A percentile compares a stretch with the other conserved stretches of the same genome.
phyloP scores from a whole-genome alignment of 2,888 invertebrate species.

The Drosophila diplacantha region DNA sequence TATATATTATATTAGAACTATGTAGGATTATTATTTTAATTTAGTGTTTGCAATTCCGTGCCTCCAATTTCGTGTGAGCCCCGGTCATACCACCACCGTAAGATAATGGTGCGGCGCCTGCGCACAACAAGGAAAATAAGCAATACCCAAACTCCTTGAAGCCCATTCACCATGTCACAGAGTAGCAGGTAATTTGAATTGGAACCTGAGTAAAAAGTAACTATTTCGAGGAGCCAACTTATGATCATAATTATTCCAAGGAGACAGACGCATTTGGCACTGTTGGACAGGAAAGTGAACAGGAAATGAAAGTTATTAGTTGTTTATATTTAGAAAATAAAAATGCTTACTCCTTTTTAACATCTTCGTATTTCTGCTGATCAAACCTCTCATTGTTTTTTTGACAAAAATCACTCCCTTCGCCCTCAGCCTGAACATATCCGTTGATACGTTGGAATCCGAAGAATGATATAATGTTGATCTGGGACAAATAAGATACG shows the following conservation, averaged over 20 bases:
- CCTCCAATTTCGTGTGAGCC: conserved; percentile 73
- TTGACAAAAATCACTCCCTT: conserved; percentile 30
- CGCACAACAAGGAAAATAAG: conserved; percentile 81
- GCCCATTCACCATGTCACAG: conserved; percentile 84
- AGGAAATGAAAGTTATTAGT: background rate
- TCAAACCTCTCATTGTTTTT: conserved; percentile 42
- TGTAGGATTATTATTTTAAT: conserved; percentile 45
- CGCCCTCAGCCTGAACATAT: conserved; percentile 39
- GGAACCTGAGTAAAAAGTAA: conserved; percentile 79
- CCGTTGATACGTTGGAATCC: conserved; percentile 73
- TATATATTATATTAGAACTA: conserved; percentile 9
- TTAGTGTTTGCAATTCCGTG: conserved; percentile 57
- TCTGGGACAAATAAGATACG: conserved; percentile 21
- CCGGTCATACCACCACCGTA: conserved; percentile 77
- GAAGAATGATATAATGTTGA: conserved; percentile 72
- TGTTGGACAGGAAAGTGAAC: conserved; percentile 30
- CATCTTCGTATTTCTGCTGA: conserved; percentile 70
- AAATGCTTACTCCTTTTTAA: conserved; percentile 73
- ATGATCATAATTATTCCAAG: conserved; percentile 84
- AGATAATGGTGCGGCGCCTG: conserved; percentile 72
- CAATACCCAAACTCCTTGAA: conserved; percentile 84
- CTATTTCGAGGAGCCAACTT: conserved; percentile 85
- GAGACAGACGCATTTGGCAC: conserved; percentile 77
- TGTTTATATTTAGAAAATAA: background rate
- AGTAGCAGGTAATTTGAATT: conserved; percentile 79